Conservation (phyloP, 2,113 vertebrate genomes). For the Ploceus nigricollis region DNA sequence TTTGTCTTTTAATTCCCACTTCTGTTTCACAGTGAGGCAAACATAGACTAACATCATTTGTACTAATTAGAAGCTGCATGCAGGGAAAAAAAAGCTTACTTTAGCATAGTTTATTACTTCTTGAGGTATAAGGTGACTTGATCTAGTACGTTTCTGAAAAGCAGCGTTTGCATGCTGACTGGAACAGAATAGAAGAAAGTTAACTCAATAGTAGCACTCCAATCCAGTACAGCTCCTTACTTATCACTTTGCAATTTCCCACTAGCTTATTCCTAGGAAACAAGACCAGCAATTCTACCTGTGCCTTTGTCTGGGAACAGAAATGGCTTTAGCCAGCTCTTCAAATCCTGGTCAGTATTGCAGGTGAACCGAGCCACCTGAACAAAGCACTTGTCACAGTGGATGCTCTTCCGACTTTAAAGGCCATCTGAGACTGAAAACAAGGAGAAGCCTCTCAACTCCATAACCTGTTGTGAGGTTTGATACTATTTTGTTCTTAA, state of each 20-base stretch:
- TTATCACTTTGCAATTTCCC: neutral
- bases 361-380: neutral
- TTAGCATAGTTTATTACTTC: neutral
- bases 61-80: neutral
- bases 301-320: neutral
- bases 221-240: neutral
- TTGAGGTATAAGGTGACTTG: neutral
- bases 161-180: neutral
- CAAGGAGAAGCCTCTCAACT: neutral
- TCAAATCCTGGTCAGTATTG: neutral
- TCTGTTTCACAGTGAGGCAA: neutral
- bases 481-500: neutral
- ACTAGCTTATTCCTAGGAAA: neutral
- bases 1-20: neutral
- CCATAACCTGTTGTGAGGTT: neutral
- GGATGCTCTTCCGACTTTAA: neutral
- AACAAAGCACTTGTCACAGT: neutral
- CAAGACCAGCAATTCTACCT: neutral
- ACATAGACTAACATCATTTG: neutral
- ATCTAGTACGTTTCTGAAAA: neutral
- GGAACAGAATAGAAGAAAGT: neutral
- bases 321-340: neutral
- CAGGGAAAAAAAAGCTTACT: neutral
- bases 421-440: neutral
- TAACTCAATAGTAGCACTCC: neutral